Base-by-base conservation (phyloP, 1,140 invertebrate species). In the Eubasilissa regina region DNA sequence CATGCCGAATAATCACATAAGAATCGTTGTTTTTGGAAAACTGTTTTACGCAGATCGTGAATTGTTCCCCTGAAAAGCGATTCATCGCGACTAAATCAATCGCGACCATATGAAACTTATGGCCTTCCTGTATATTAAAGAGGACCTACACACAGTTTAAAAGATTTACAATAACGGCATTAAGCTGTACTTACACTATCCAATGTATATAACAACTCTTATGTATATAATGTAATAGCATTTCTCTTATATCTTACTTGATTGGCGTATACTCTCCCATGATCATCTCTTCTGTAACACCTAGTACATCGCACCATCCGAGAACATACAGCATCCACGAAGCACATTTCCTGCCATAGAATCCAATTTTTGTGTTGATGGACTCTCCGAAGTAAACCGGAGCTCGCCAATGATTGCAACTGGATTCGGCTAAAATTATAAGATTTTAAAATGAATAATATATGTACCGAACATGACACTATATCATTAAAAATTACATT, bases 301-400 rank as follows among this genome's bases (percentile, higher is more conserved):
- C 84, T 0, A 78, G 48, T 0, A 86, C 60, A 19, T 86, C 83
- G 70, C 90, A 95, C 3, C 92, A 86, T 0, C 92, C 92, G 1
- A 93, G 77, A 3, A 94, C 84, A 80, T 94, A 93, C 0, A 88
- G 80, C 0, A 93, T 84, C 87, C 92, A 93, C 10, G 91, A 92
- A 21, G 87, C 83, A 84, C 95, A 96, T 0, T 90, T 90, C 84
- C 90, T 93, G 0, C 91, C 93, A 87, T 92, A 94, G 84, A 97
- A 96, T 0, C 95, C 95, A 0, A 87, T 56, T 9, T 89, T 80
- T 0, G 90, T 89, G 60, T 89, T 92, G 35, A 96, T 93, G 0
- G 95, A 95, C 84, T 96, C 95, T 0, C 92, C 92, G 81, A 92
- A 97, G 78, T 94, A 94, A 6, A 86, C 81, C 0, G 92, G 91